These are phyloP conservation scores for Nomada fabriciana DNA, from an alignment of 2,888 invertebrate species.

Conservation along the genomic window DNA sequence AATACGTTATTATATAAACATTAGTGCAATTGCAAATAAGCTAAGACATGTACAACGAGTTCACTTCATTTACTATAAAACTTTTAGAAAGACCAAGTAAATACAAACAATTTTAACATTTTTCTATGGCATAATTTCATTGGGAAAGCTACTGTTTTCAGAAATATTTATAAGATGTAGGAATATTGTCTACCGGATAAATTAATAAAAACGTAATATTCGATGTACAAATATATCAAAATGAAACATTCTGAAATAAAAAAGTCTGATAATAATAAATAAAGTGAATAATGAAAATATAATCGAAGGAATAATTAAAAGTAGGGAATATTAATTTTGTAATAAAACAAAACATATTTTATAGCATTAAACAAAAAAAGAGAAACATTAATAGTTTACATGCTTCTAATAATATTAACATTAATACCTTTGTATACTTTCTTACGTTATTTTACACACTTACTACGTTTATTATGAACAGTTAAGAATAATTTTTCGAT, in stretches of 20 bases:
- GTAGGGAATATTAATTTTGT: slow-evolving; percentile 47
- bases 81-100: slow-evolving; percentile 34
- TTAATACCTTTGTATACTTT: slow-evolving; percentile 60
- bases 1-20: slow-evolving; percentile 22
- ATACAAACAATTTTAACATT: slow-evolving; percentile 21
- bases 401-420: slow-evolving; percentile 52
- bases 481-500: slow-evolving; percentile 62
- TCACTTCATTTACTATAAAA: slow-evolving; percentile 52
- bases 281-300: slow-evolving; percentile 28
- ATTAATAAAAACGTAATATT: slow-evolving; percentile 51
- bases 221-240: slow-evolving; percentile 67
- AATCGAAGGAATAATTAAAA: slow-evolving; percentile 44
- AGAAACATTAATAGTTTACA: slow-evolving; percentile 50
- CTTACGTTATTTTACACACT: slow-evolving; percentile 55
- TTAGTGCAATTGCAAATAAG: slow-evolving; percentile 38
- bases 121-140: slow-evolving; percentile 39
- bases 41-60: slow-evolving; percentile 48
- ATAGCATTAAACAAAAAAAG: slow-evolving; percentile 43
- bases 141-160: slow-evolving; percentile 21
- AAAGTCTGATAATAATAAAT: slow-evolving; percentile 35
- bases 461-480: slow-evolving; percentile 63
- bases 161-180: slow-evolving; percentile 18
- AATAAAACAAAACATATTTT: slow-evolving; percentile 47
- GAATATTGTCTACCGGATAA: slow-evolving; percentile 12
- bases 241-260: slow-evolving; percentile 48